phyloP scores from a whole-genome alignment of 2,113 vertebrate genomes.

The Thunnus thynnus region DNA sequence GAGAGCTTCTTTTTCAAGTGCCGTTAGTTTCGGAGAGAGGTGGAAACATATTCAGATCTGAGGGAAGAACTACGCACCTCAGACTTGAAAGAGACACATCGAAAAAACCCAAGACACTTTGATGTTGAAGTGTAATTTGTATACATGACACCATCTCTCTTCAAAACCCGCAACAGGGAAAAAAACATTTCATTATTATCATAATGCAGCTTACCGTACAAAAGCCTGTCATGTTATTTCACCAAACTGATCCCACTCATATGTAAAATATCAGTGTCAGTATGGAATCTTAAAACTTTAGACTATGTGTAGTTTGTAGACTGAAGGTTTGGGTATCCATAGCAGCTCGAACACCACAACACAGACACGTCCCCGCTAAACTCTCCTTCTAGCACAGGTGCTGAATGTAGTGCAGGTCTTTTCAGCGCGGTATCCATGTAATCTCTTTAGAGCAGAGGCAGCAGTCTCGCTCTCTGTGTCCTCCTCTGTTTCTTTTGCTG shows the following conservation, averaged over 20 bases:
- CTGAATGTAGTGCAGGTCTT: conserved; percentile 38
- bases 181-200: conserved; percentile 61
- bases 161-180: conserved; percentile 30
- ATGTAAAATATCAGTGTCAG: conserved; percentile 28
- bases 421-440: conserved; percentile 32
- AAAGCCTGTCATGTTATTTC: conserved; percentile 56
- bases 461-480: neutral
- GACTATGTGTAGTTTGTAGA: conserved; percentile 34
- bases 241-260: conserved; percentile 21
- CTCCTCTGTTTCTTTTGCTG: conserved; percentile 41
- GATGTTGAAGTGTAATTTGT: conserved; percentile 78
- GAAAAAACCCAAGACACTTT: conserved; percentile 68
- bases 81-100: conserved; percentile 72
- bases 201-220: conserved; percentile 36
- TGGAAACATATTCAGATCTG: conserved; percentile 65
- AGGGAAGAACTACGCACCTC: conserved; percentile 58
- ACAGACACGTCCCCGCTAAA: conserved; percentile 48
- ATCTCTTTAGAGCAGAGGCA: conserved; percentile 37
- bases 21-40: conserved; percentile 35
- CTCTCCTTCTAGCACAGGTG: conserved; percentile 48
- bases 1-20: conserved; percentile 60
- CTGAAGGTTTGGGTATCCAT: conserved; percentile 54
- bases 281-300: conserved; percentile 47
- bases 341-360: conserved; percentile 58
- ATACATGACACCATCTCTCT: conserved; percentile 56